Conservation (phyloP, 2,888 invertebrate species). For the Nesidiocoris tenuis region DNA sequence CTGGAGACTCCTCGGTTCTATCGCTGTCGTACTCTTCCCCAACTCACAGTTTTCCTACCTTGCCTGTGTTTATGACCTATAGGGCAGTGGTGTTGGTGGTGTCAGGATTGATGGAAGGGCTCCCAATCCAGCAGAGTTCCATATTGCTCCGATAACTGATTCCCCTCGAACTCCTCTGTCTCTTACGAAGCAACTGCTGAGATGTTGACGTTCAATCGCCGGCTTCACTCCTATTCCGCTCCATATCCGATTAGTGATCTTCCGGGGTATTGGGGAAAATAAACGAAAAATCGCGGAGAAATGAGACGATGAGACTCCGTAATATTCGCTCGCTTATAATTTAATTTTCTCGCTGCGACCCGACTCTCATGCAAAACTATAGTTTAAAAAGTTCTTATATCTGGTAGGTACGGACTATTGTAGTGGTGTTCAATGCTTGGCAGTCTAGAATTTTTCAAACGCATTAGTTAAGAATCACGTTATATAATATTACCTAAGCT, state of each 20-base stretch:
- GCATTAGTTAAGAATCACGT: too few relatives aligned
- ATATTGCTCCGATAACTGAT: slow-evolving; percentile 44
- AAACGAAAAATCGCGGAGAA: neutral
- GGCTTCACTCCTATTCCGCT: slow-evolving; percentile 12
- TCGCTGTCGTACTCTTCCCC: neutral
- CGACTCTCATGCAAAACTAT: too few relatives aligned
- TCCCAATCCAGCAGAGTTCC: neutral
- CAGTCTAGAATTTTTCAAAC: too few relatives aligned
- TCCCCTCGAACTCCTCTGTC: slow-evolving; percentile 7
- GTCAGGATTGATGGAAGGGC: neutral
- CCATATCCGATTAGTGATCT: slow-evolving; percentile 34
- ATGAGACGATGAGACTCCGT: too few relatives aligned
- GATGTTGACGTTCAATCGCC: neutral
- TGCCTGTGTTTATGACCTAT: slow-evolving; percentile 30
- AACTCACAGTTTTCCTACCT: neutral
- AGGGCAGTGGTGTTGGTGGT: neutral
- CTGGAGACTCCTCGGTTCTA: neutral
- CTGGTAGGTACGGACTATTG: too few relatives aligned
- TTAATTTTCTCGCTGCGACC: too few relatives aligned
- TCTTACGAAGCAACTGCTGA: neutral
- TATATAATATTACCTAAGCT: too few relatives aligned
- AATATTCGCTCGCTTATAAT: too few relatives aligned
- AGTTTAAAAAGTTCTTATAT: too few relatives aligned
- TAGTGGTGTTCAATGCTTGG: too few relatives aligned
- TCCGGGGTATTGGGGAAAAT: slow-evolving; percentile 2